Evolutionary conservation across 1,140 invertebrate species (phyloP), one percentile per base, ranked within the genome.

Genomic region (Agraylea sexmaculata): DNA sequence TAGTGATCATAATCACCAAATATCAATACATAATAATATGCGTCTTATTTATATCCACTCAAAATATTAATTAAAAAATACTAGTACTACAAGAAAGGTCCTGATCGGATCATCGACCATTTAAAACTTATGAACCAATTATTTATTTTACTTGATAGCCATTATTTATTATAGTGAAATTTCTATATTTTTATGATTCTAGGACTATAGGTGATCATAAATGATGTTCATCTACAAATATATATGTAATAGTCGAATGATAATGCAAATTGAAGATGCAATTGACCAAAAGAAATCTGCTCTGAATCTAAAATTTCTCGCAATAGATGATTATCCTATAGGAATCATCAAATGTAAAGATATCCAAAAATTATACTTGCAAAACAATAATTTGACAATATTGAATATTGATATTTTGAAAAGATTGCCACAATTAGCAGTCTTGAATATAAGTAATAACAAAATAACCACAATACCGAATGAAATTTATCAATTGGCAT

Each of bases 401-500:
- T 50, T 75, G 18, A 56, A 63, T 38, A 53, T 59, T 33, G 55
- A 60, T 42, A 54, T 65, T 43, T 60, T 54, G 2, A n/a, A n/a
- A 49, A 64, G 17, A 45, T 67, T n/a, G 40, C 53, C 22, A 64
- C 63, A 33, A 45, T 67, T 11, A 65, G 62, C 22, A 70, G n/a
- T 66, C 6, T 52, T 75, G 28, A 69, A 70, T 7, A 47, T 77
- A 51, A 71, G 75, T 50, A 74, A 81, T 47, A 73, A 76, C 41
- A 79, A 77, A 42, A 64, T 92, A 29, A 74, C 70, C 50, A 73
- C 75, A 21, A 70, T 77, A 51, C 72, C 75, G 6, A 40, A 56
- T n/a, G 67, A 68, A 48, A 64, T 80, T 34, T 70, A 66, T 18
- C 57, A 70, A 31, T 60, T 79, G 43, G 66, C 71, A 43, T 73